Evolutionary conservation across 1,140 invertebrate genomes (phyloP), one percentile per base, ranked within the genome.

Genomic region (Teleopsis dalmanni): DNA sequence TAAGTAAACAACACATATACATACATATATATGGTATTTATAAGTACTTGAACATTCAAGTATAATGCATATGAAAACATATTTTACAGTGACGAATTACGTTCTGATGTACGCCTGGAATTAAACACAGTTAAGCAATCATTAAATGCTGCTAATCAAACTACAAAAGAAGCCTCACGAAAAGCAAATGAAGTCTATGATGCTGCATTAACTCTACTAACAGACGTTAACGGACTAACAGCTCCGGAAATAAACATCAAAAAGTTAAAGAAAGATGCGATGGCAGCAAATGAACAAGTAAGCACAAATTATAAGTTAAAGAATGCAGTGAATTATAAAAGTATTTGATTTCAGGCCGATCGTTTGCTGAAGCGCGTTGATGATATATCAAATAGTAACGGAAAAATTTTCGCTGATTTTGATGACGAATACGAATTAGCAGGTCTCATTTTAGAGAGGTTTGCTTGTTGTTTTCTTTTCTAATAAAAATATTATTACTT

Each of bases 131-230:
- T 80, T 0, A 79, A 82, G 53, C 76, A 78, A 46, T 81, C 86
- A 53, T 72, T 91, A 26, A 78, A 81, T 19, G 73, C 77, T 33
- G 84, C 88, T 2, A 75, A 79, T 37, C 77, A 81, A 42, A 71
- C 83, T 27, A 85, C 89, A 3, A 77, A 81, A 50, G 80, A 84
- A 38, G 85, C 89, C 2, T 73, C 83, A 21, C 75, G 78, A 16
- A 80, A 83, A 62, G 84, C 92, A 1, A 78, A 78, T 22, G 75
- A 78, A 34, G 87, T 87, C 0, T 85, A 89, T 52, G 79, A 88
- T 4, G 83, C 91, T 51, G 88, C 91, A 0, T 65, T 95, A 23
- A 78, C 80, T 36, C 73, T 94, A 2, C 81, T 87, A 29, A 82
- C 80, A 4, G 79, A 90, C 55, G 85, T 91, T 1, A 82, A 83